Base-by-base conservation (phyloP, 2,888 invertebrate species). In the Cephus rjabovi region DNA sequence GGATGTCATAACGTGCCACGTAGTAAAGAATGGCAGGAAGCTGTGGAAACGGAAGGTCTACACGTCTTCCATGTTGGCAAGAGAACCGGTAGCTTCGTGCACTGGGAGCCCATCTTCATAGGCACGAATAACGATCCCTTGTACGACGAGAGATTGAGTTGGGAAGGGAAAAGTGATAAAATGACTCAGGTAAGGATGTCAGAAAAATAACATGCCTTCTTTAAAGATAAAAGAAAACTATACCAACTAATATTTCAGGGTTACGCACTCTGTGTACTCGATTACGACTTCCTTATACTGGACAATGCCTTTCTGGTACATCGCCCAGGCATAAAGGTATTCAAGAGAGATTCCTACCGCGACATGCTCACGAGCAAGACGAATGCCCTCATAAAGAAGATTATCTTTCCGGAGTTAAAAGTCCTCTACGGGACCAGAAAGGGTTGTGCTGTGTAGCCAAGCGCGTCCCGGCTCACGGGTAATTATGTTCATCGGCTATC, bases 81-180 rank as follows among this genome's bases (percentile, higher is more conserved):
- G 89, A 93, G 97, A 75, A 95, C 94, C 35, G 96, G 96, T 23
- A 94, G 94, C 86, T 96, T 94, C 90, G 93, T 96, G 40, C 96
- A 96, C 90, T 98, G 98, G 98, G 98, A 98, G 92, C 98, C 98
- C 12, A 97, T 98, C 85, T 98, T 96, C 89, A 97, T 98, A 80
- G 98, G 98, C 31, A 97, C 97, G 0, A 96, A 98, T 91, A 93
- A 94, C 33, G 98, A 97, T 87, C 97, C 98, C 0, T 93, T 96
- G 83, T 98, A 98, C 90, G 98, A 98, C 85, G 98, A 98, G 91
- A 93, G 98, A 88, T 94, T 98, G 81, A 97, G 97, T 90, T 98
- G 98, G 98, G 98, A 98, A 90, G 98, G 98, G 73, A 97, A 97
- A 92, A 96, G 97, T 92, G 98, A 98, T 92, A 98, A 98, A 93